Base-by-base conservation (phyloP, 2,888 invertebrate genomes). In the Steinernema hermaphroditum region DNA sequence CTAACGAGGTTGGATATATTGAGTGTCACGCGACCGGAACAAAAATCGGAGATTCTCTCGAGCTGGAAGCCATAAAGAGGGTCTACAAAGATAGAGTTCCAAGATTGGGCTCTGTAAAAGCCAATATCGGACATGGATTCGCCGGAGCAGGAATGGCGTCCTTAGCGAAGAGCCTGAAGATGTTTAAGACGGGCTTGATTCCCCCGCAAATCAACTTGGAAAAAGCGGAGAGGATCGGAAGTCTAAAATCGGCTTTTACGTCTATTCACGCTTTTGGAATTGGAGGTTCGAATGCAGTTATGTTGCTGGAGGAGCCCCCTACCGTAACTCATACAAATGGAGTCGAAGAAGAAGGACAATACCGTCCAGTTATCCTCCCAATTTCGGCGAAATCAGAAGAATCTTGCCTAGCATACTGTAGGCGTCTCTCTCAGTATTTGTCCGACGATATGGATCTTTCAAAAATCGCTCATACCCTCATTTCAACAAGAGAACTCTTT, bases 11-110 rank as follows among this genome's bases (percentile, higher is more conserved):
- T 0, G 89, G 89, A 0, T 97, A 95, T 88, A 92, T 98, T 0
- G 97, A 98, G 88, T 95, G 96, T 69, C 97, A 98, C 88, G 97
- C 96, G 69, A 97, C 97, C 22, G 97, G 97, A 72, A 85, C 85
- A 1, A 44, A 68, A 8, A 76, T 85, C 2, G 85, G 85, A 6
- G 85, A 85, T 69, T 74, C 76, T 16, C 82, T 84, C 50, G 84
- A 84, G 50, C 27, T 84, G 34, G 72, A 75, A 4, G 77, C 82
- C 0, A 49, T 83, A 1, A 29, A 72, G 70, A 22, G 75, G n/a
- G 78, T 77, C 0, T 80, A 80, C 34, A 24, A 29, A 0, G 70
- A 46, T 14, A 12, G 34, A 54, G 2, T n/a, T n/a, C 37, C 50
- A 68, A 2, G 9, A 72, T 50, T 83, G 8, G 83, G 83, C 19